Base-by-base conservation (phyloP, 2,113 vertebrate species). In the Paracanthobrama guichenoti region DNA sequence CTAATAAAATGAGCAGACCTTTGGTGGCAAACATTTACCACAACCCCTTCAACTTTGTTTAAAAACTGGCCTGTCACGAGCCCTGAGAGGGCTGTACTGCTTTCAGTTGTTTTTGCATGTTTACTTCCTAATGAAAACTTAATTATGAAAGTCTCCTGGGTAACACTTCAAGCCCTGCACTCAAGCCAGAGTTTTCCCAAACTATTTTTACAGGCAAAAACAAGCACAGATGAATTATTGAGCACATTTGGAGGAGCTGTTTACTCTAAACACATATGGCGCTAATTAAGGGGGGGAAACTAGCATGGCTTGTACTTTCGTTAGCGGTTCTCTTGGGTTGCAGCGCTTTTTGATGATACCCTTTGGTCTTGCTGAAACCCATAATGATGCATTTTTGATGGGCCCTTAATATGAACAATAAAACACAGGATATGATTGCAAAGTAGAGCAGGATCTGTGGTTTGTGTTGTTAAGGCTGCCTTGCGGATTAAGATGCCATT, bases 161-260 rank as follows among this genome's bases (percentile, higher is more conserved):
- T 84, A 67, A 84, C 10, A 74, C 72, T 80, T 64, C n/a, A 81
- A 87, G 71, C 42, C 7, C 76, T 77, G 28, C 76, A 53, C 87
- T 89, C 84, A 11, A 80, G 66, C 78, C 72, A 86, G 89, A 89
- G 42, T 83, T 89, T 72, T 59, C 42, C 28, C 28, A 86, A 84
- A 86, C 81, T 59, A 84, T 77, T 87, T 84, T 81, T 46, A 76
- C 77, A 87, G 46, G 24, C 64, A 50, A 87, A 88, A 91, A 85
- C 80, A 89, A 88, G 4, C 59, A 78, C 57, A 84, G 64, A 91
- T 91, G 67, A 92, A 92, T 91, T 90, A 91, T 94, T 93, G 87
- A 93, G 77, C 46, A 46, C 86, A 88, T 88, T 90, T 88, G 75
- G 81, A 91, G 76, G 20, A 90, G 87, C 76, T 90, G 89, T 91